phyloP scores from a whole-genome alignment of 1,140 invertebrate species.

The Drosophila nikananu region DNA sequence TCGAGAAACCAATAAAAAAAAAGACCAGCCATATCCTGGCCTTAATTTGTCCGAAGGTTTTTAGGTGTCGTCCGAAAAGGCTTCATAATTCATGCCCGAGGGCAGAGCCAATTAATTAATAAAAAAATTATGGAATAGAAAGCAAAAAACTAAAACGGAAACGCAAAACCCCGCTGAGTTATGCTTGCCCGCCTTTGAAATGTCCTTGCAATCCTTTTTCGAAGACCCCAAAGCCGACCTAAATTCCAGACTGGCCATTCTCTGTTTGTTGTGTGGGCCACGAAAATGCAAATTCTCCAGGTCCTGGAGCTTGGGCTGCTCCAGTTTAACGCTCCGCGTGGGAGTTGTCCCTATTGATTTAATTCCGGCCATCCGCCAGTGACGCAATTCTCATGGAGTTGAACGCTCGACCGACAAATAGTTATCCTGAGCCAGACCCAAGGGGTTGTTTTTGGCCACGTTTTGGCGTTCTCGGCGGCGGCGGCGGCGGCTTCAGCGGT shows the following conservation, averaged over 20 bases:
- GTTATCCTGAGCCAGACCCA: slow-evolving; percentile 58
- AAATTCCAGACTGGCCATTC: slow-evolving; percentile 61
- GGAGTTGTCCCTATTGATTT: slow-evolving; percentile 81
- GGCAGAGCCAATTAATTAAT: slow-evolving; percentile 68
- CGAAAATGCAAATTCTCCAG: slow-evolving; percentile 67
- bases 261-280: slow-evolving; percentile 23
- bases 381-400: slow-evolving; percentile 72
- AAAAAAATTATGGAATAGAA: slow-evolving; percentile 70
- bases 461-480: slow-evolving; percentile 14
- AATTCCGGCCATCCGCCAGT: slow-evolving; percentile 64
- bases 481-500: neutral
- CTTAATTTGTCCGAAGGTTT: slow-evolving; percentile 49
- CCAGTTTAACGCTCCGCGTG: slow-evolving; percentile 61
- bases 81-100: slow-evolving; percentile 58
- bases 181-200: slow-evolving; percentile 64
- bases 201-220: slow-evolving; percentile 69
- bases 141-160: slow-evolving; percentile 46
- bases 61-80: slow-evolving; percentile 42
- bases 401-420: slow-evolving; percentile 60
- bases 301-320: slow-evolving; percentile 44
- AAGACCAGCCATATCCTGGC: slow-evolving; percentile 30
- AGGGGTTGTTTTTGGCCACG: slow-evolving; percentile 71
- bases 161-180: slow-evolving; percentile 60
- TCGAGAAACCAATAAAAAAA: slow-evolving; percentile 43
- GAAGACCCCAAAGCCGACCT: slow-evolving; percentile 40